Base-by-base conservation (phyloP, 2,888 invertebrate genomes). In the Melangyna quadrimaculata region DNA sequence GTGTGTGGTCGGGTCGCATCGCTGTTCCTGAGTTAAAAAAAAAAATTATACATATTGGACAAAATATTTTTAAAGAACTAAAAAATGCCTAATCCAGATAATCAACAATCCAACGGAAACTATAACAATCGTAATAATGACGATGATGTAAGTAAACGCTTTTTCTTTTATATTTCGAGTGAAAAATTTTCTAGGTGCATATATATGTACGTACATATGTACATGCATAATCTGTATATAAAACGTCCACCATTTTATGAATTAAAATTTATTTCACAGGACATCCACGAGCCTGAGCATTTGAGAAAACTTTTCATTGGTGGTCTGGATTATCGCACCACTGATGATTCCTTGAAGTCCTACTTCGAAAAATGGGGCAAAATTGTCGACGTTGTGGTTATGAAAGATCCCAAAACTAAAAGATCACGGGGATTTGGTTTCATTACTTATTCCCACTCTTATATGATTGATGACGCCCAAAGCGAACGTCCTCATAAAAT, bases 311-410 rank as follows among this genome's bases (percentile, higher is more conserved):
- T 99, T 59, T 99, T 99, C 90, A 98, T 99, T 90, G 99, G 99
- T 17, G 98, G 98, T 7, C 93, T 99, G 74, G 98, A 98, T 91
- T 98, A 98, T 91, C 95, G 97, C 87, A 98, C 98, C 12, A 97
- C 97, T 14, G 98, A 98, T 90, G 96, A 97, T 59, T 97, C 97
- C 1, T 92, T 99, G 8, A 98, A 98, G 90, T 95, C 95, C 81
- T 98, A 98, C 92, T 99, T 98, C 91, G 97, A 97, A 90, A 96
- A 98, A 94, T 99, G 97, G 97, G 99, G 99, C 29, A 97, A 98
- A 90, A 97, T 98, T 88, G 97, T 98, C 0, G 98, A 98, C 91
- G 98, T 98, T 4, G 98, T 98, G 3, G 98, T 98, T 0, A 98
- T 98, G 98, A 97, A 98, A 91, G 98, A 98, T 90, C 97, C 98